Conservation (phyloP, 2,888 invertebrate species). For the Saturnia japonica region DNA sequence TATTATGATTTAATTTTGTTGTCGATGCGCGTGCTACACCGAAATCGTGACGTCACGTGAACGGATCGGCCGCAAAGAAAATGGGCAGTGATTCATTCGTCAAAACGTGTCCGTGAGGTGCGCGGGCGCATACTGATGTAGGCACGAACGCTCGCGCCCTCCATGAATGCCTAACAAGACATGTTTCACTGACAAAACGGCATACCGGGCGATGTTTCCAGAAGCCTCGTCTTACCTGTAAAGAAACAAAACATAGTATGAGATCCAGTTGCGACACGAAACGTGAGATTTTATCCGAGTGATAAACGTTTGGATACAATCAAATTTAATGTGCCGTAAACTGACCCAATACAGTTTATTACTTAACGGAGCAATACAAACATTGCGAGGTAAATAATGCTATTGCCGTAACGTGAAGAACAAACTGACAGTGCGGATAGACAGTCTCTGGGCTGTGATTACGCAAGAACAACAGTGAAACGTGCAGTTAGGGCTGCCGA, state of each 20-base stretch:
- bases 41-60: constrained; percentile 77
- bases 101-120: constrained; percentile 68
- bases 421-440: constrained; percentile 34
- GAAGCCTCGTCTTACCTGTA: constrained; percentile 51
- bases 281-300: constrained; percentile 31
- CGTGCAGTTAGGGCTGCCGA: neutral
- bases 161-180: constrained; percentile 58
- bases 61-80: constrained; percentile 52
- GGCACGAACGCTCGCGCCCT: constrained; percentile 44
- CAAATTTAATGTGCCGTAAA: constrained; percentile 33
- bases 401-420: constrained; percentile 34
- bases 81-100: constrained; percentile 71
- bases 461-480: constrained; percentile 40
- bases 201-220: constrained; percentile 34
- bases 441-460: constrained; percentile 37
- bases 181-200: constrained; percentile 54
- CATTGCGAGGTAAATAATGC: constrained; percentile 16
- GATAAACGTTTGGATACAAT: constrained; percentile 39
- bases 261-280: constrained; percentile 19
- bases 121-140: constrained; percentile 76
- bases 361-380: constrained; percentile 12
- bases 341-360: constrained; percentile 35
- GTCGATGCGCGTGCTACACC: constrained; percentile 69
- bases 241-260: constrained; percentile 39
- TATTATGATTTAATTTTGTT: constrained; percentile 66